These are phyloP conservation scores for Platygyra sinensis DNA, from an alignment of 64 coral and sea anemone genomes.

Conservation along the genomic window DNA sequence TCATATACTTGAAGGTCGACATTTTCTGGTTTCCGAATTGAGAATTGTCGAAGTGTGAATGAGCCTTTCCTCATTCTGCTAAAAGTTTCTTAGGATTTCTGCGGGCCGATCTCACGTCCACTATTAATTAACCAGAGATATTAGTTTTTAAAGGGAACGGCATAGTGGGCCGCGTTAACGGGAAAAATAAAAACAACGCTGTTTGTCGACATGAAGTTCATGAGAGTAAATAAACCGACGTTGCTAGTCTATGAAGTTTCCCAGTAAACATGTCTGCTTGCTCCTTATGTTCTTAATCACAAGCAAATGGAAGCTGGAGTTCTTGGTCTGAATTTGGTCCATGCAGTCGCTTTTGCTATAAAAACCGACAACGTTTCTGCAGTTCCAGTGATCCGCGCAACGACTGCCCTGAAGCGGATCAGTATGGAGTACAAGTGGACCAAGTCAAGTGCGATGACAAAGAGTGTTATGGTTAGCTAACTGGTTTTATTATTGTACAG, in stretches of 20 bases:
- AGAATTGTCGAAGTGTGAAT: too few relatives aligned
- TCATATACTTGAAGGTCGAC: too few relatives aligned
- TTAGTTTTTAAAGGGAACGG: too few relatives aligned
- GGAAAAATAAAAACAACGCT: too few relatives aligned
- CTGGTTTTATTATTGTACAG: too few relatives aligned
- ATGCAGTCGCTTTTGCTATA: slow-evolving; percentile 53
- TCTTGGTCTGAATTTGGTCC: slow-evolving; percentile 81
- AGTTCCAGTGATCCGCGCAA: slow-evolving; percentile 25
- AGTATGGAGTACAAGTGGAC: slow-evolving; percentile 73
- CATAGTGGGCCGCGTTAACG: too few relatives aligned
- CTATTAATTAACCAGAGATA: too few relatives aligned
- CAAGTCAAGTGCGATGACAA: slow-evolving; percentile 46
- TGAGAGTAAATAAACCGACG: background rate
- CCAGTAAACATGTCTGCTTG: background rate
- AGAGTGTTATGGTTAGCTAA: slow-evolving; percentile 68
- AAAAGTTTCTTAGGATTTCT: too few relatives aligned
- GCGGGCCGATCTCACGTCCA: too few relatives aligned
- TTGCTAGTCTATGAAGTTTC: too few relatives aligned
- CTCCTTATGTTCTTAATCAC: background rate
- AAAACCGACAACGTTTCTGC: slow-evolving; percentile 80
- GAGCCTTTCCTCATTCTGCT: too few relatives aligned
- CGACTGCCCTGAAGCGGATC: slow-evolving; percentile 74
- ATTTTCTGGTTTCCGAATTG: too few relatives aligned
- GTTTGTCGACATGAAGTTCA: background rate
- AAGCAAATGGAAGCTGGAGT: slow-evolving; percentile 62